Conservation (phyloP, 1,140 invertebrate genomes). For the Gonioctena quinquepunctata region DNA sequence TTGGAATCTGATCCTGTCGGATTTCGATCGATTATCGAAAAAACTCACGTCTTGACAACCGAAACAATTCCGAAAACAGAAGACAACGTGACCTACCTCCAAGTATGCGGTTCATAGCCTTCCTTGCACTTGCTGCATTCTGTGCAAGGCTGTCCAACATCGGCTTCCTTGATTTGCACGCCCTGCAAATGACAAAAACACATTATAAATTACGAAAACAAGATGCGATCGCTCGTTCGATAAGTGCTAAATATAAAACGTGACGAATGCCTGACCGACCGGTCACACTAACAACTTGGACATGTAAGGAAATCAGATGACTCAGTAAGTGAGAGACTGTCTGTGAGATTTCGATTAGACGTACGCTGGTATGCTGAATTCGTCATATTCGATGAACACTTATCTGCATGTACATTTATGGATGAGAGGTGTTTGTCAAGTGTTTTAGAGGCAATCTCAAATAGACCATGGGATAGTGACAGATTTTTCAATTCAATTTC, state of each 20-base stretch:
- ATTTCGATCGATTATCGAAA: no score
- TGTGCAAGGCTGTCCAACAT: constrained; percentile 40
- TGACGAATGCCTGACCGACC: background rate
- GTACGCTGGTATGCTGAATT: background rate
- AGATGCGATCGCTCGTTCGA: background rate
- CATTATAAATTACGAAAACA: background rate
- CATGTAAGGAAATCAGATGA: background rate
- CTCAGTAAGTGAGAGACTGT: background rate
- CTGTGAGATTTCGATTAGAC: background rate
- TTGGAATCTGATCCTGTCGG: no score
- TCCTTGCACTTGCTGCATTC: constrained; percentile 37
- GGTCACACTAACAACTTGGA: background rate
- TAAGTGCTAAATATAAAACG: background rate
- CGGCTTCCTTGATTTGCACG: constrained; percentile 39
- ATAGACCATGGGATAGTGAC: no score
- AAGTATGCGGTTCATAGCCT: constrained; percentile 36
- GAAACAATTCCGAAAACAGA: background rate
- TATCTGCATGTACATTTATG: background rate
- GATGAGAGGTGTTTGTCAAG: background rate
- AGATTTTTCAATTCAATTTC: no score
- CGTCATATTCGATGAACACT: background rate
- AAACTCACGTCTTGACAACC: no score
- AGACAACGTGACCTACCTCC: constrained; percentile 37
- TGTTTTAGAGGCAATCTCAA: background rate
- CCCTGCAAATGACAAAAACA: constrained; percentile 33